A percentile compares a stretch with the other conserved stretches of the same genome.
Conservation (phyloP, 2,888 invertebrate species). For the Hipparchia semele region DNA sequence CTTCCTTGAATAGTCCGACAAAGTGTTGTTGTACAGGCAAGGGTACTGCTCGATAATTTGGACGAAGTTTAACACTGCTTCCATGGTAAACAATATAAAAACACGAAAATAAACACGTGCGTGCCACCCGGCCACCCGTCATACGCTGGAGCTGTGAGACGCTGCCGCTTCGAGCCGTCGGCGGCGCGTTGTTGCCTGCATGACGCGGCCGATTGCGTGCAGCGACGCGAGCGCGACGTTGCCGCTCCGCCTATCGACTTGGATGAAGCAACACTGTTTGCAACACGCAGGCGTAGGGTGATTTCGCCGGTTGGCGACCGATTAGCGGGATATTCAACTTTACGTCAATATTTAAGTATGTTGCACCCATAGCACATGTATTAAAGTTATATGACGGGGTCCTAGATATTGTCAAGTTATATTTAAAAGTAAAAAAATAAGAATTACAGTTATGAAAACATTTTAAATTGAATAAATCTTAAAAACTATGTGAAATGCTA, state of each 20-base stretch:
- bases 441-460: too few relatives aligned
- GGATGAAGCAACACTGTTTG: not conserved
- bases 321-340: too few relatives aligned
- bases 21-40: constrained; percentile 15
- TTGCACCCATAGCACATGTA: too few relatives aligned
- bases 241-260: constrained; percentile 9
- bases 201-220: constrained; percentile 18
- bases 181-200: constrained; percentile 1
- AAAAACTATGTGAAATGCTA: too few relatives aligned
- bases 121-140: not conserved
- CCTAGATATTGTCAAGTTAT: too few relatives aligned
- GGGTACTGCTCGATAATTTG: constrained; percentile 8
- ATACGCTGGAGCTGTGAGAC: constrained; percentile 10
- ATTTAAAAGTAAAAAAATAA: too few relatives aligned
- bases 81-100: not conserved
- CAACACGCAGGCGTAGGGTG: constrained; percentile 12
- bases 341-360: too few relatives aligned
- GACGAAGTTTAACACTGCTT: constrained; percentile 10
- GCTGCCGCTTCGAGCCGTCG: constrained; percentile 11
- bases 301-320: not conserved
- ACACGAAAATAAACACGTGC: constrained; percentile 3
- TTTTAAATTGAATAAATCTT: too few relatives aligned
- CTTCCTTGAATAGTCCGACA: constrained; percentile 17
- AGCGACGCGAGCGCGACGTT: constrained; percentile 11
- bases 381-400: too few relatives aligned